Base-by-base conservation (phyloP, 2,797 vertebrate species). In the Xerus rutilus region DNA sequence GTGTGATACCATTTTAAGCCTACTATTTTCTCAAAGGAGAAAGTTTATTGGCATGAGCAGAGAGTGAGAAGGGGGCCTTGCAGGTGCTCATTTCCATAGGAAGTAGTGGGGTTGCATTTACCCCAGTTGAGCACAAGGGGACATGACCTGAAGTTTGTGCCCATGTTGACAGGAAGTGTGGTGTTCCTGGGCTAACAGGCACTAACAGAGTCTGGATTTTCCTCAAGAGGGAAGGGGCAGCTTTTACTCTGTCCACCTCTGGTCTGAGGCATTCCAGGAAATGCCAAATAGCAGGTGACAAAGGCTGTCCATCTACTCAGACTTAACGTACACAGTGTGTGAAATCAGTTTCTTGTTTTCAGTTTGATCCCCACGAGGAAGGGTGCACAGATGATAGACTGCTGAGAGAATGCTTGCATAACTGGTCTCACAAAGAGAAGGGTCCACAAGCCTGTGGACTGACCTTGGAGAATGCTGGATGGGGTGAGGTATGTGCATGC, bases 11-110 rank as follows among this genome's bases (percentile, higher is more conserved):
- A 30, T 72, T 17, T 43, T n/a, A 81, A 73, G 47, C 49, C 52
- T 62, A 20, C 39, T 52, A 30, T 96, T 93, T 97, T 90, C 73
- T 85, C 73, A 15, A 73, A 94, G 70, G 57, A 81, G 57, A 89
- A 81, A 35, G 54, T 79, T 70, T 39, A 70, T 64, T 59, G 59
- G 65, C 7, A 3, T 73, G 54, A 67, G 4, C 69, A 7, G 43
- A 91, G 35, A 28, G 49, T 74, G 52, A 84, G 70, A 81, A 82
- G 57, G 73, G 52, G n/a, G 23, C 28, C 70, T 77, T 67, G n/a
- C 12, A 67, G n/a, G n/a, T 15, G 13, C 30, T 84, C 15, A 1
- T 91, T 89, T 84, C 83, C n/a, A 11, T 21, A 65, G 73, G 47
- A 76, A 39, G 45, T 57, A 20, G 6, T 30, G 62, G 77, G 54